Evolutionary conservation across 2,113 vertebrate genomes (phyloP).

Genomic region (Triplophysa dalaica): DNA sequence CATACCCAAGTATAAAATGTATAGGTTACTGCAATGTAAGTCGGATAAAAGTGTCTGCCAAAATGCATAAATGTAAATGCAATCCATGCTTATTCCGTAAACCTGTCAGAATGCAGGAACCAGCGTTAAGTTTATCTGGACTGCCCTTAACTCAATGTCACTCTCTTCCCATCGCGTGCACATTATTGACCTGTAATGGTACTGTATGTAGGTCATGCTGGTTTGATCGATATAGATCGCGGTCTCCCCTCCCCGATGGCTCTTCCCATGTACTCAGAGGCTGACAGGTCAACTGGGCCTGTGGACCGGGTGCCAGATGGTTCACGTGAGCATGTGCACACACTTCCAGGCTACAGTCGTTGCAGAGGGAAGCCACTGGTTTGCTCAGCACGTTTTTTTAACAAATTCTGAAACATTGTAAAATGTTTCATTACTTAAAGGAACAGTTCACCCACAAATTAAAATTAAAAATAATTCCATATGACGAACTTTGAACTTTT

Average conservation of each 20-base stretch:
- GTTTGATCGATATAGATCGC: constrained; percentile 34
- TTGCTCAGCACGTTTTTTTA: constrained; percentile 28
- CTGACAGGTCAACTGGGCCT: constrained; percentile 17
- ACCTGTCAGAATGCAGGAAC: neutral
- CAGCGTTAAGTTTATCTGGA: constrained; percentile 1
- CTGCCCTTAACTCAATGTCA: constrained; percentile 44
- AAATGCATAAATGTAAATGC: too few species aligned
- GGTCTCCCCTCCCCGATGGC: neutral
- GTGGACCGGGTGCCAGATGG: constrained; percentile 4
- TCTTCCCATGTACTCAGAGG: constrained; percentile 11
- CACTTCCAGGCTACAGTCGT: constrained; percentile 28
- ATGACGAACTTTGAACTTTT: too few species aligned
- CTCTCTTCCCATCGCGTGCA: constrained; percentile 20
- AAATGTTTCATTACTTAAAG: too few species aligned
- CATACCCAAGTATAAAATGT: too few species aligned
- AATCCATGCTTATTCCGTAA: neutral
- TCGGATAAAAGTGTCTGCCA: too few species aligned
- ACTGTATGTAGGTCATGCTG: constrained; percentile 28
- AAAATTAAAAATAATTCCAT: too few species aligned
- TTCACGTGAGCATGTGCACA: constrained; percentile 17
- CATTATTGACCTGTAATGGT: constrained; percentile 26
- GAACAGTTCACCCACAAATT: neutral
- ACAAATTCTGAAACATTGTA: neutral
- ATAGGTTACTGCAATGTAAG: too few species aligned
- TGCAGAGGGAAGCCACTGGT: constrained; percentile 28